Conservation (phyloP, 2,888 invertebrate species). For the Siphlonurus alternatus region DNA sequence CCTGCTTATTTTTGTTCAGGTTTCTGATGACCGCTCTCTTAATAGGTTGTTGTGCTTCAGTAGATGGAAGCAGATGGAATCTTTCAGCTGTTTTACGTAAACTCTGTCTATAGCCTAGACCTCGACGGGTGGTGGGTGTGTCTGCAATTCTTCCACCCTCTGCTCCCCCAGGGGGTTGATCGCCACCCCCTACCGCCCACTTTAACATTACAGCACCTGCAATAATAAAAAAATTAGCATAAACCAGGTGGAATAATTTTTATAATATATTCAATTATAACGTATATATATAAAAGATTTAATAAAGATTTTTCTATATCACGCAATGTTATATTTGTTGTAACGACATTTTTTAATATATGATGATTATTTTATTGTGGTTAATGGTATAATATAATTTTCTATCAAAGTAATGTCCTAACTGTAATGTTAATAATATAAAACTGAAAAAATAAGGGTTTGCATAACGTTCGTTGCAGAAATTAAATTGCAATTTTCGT, state of each 20-base stretch:
- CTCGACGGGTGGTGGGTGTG: neutral
- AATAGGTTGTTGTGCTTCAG: neutral
- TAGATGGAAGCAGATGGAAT: neutral
- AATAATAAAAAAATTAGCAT: neutral
- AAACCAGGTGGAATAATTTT: neutral
- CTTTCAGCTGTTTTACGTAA: neutral
- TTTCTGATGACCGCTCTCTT: constrained; percentile 1
- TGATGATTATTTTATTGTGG: too few relatives aligned
- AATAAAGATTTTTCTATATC: too few relatives aligned
- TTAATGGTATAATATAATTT: too few relatives aligned
- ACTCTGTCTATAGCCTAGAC: neutral
- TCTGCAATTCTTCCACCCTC: neutral
- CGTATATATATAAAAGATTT: neutral
- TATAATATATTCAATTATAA: neutral
- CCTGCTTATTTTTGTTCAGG: neutral
- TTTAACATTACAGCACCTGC: neutral
- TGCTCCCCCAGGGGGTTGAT: neutral
- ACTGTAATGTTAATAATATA: too few relatives aligned
- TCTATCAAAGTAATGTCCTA: too few relatives aligned
- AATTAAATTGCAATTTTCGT: too few relatives aligned
- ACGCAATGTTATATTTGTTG: too few relatives aligned
- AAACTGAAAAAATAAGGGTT: too few relatives aligned
- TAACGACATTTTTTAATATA: too few relatives aligned
- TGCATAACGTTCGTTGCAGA: too few relatives aligned
- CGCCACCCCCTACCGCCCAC: constrained; percentile 1